These are phyloP conservation scores for Sylvilagus floridanus DNA, from an alignment of 2,797 vertebrate genomes.

Conservation along the genomic window DNA sequence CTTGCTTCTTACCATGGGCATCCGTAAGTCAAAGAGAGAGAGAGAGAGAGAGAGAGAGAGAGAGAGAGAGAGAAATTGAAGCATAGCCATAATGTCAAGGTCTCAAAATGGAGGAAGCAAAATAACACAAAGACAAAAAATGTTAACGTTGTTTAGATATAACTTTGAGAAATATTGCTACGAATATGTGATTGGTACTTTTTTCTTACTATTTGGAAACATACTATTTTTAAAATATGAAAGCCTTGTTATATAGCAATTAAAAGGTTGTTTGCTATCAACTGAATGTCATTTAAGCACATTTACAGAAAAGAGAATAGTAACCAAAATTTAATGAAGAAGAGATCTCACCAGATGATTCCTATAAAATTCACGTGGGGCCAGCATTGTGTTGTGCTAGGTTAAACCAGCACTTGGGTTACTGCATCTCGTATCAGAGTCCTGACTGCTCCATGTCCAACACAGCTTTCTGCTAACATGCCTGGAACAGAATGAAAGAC, in stretches of 20 bases:
- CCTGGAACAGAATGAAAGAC: no score
- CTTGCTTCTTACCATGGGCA: background rate
- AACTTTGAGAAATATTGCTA: background rate
- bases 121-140: background rate
- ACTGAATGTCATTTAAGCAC: background rate
- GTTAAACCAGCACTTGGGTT: no score
- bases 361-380: no score
- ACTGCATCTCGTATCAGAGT: no score
- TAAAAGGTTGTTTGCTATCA: background rate
- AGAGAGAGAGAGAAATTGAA: background rate
- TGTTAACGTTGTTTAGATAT: background rate
- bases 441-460: no score
- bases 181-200: background rate
- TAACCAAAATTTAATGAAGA: no score
- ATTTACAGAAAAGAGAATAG: background rate
- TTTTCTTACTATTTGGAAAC: background rate
- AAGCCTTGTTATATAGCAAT: background rate
- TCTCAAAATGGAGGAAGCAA: background rate
- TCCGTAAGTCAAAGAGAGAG: background rate
- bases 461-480: no score
- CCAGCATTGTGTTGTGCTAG: no score
- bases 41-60: no score
- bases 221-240: background rate
- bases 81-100: background rate
- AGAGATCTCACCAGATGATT: no score